These are phyloP conservation scores for Borostomias antarcticus DNA, from an alignment of 2,797 vertebrate species.

Conservation along the genomic window DNA sequence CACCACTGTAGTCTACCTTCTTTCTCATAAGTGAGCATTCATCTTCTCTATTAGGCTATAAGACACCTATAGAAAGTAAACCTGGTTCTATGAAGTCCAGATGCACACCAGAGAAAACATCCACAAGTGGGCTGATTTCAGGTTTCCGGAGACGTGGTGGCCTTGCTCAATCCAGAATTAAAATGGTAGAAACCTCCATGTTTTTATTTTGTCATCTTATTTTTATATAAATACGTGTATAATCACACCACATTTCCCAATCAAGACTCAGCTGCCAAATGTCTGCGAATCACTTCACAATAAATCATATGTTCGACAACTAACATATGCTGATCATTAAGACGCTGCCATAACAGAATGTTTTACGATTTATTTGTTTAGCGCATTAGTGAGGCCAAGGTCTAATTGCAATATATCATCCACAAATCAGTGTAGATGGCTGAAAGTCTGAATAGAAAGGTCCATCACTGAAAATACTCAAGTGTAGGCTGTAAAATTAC, in stretches of 20 bases:
- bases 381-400: conserved; percentile 5
- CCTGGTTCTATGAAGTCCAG: neutral
- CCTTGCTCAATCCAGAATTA: neutral
- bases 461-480: neutral
- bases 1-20: no score
- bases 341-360: conserved; percentile 8
- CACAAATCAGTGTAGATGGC: neutral
- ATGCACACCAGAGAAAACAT: neutral
- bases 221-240: neutral
- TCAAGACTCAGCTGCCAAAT: neutral
- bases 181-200: neutral
- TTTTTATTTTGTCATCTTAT: neutral
- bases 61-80: neutral
- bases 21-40: no score
- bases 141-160: neutral
- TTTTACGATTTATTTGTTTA: conserved; percentile 18
- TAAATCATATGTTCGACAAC: neutral
- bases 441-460: neutral
- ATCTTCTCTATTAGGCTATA: no score
- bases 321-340: conserved; percentile 4
- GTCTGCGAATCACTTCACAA: neutral
- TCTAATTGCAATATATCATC: conserved; percentile 19
- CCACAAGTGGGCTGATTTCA: neutral
- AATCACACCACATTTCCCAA: neutral
- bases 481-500: neutral